Evolutionary conservation across 2,113 vertebrate species (phyloP).

Genomic region (Ciconia maguari): DNA sequence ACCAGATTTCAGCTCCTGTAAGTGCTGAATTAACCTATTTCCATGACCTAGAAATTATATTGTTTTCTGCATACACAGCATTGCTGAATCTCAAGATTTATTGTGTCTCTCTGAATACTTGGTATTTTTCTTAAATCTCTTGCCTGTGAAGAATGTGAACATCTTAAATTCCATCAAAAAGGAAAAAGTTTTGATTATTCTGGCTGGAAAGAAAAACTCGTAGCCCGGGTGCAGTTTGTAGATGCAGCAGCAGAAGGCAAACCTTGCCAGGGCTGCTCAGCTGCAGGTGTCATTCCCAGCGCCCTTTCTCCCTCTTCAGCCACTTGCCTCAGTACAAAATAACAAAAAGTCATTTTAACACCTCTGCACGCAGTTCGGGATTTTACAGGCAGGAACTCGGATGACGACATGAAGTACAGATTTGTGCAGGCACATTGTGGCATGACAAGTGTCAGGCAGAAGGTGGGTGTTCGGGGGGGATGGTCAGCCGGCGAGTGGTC

Average conservation of each 20-base stretch:
- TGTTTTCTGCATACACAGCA: neutral
- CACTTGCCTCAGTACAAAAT: neutral
- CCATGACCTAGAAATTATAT: neutral
- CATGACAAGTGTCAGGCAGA: neutral
- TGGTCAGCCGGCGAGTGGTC: accelerated
- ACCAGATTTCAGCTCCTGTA: neutral
- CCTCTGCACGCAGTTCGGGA: neutral
- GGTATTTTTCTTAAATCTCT: neutral
- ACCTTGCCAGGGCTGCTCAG: neutral
- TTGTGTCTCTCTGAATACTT: neutral
- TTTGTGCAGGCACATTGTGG: accelerated
- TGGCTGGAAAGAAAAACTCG: neutral
- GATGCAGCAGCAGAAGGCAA: neutral
- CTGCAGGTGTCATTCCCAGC: neutral
- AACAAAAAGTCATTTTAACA: neutral
- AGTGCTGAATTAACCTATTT: neutral
- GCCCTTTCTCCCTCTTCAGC: neutral
- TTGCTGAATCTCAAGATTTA: neutral
- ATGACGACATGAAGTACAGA: accelerated
- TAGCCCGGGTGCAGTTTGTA: accelerated
- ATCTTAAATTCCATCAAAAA: neutral
- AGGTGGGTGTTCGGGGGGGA: neutral
- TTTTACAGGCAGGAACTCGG: neutral
- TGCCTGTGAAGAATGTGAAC: neutral
- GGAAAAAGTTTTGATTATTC: neutral